A percentile compares a stretch with the other conserved stretches of the same genome.
phyloP scores from a whole-genome alignment of 2,113 vertebrate genomes.

The Neogale vison region DNA sequence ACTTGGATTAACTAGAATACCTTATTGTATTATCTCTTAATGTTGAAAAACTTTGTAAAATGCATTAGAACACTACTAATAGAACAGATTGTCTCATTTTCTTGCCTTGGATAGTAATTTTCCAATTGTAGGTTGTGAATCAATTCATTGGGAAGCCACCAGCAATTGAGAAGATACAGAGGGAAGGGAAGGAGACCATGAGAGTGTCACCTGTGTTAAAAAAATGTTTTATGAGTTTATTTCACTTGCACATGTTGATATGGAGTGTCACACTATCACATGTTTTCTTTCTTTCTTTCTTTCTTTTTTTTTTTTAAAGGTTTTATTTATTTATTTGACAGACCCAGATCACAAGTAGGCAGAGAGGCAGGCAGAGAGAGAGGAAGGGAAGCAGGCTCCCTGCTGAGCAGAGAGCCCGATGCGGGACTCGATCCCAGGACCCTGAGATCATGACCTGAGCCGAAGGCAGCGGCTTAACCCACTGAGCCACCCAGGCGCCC shows the following conservation, averaged over 20 bases:
- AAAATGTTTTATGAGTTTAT: not conserved
- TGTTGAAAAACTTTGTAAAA: not conserved
- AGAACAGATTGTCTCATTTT: not conserved
- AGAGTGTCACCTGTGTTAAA: not conserved
- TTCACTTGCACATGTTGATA: not conserved
- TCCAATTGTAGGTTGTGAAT: not conserved
- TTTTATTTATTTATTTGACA: no score
- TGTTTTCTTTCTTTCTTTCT: not conserved
- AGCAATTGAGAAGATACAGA: not conserved
- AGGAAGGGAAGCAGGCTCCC: no score
- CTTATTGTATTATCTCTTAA: not conserved
- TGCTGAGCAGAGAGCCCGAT: no score
- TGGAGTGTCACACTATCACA: not conserved
- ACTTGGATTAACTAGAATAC: not conserved
- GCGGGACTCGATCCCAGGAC: no score
- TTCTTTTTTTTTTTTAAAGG: no score
- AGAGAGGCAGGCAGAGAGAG: no score
- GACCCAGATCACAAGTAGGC: no score
- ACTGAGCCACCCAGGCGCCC: no score
- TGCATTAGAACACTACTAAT: not conserved
- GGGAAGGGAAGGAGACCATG: not conserved
- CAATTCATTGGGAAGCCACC: not conserved
- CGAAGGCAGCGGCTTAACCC: no score
- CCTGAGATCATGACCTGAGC: no score
- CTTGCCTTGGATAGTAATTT: not conserved